Conservation (phyloP, 2,888 invertebrate genomes). For the Athrips mouffetella region DNA sequence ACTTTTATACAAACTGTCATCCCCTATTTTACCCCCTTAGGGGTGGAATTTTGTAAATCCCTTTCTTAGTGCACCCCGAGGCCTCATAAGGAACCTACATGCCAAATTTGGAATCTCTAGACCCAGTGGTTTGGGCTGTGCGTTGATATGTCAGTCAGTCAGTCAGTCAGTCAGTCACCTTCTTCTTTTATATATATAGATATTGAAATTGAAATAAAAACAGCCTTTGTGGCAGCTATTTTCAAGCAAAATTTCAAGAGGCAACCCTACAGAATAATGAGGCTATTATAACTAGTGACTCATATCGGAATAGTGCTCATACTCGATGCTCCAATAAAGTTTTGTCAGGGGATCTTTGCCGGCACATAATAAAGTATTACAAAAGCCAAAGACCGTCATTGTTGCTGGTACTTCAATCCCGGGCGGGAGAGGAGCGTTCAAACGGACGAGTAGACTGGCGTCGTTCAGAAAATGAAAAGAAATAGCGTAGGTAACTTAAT, state of each 20-base stretch:
- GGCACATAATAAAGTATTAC: constrained; percentile 78
- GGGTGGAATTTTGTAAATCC: too few species aligned
- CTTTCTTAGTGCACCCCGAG: too few species aligned
- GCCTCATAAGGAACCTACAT: too few species aligned
- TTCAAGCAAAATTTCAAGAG: background rate
- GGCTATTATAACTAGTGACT: constrained; percentile 61
- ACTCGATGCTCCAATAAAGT: constrained; percentile 76
- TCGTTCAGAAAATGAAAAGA: background rate
- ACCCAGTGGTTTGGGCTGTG: too few species aligned
- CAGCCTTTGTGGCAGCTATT: background rate
- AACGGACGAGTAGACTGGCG: constrained; percentile 39
- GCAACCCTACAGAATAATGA: constrained; percentile 47
- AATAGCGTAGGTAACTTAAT: too few species aligned
- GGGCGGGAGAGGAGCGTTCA: constrained; percentile 48
- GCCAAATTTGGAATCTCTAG: too few species aligned
- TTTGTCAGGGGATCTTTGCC: constrained; percentile 75
- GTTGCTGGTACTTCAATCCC: constrained; percentile 76
- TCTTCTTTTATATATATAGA: too few species aligned
- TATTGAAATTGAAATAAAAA: background rate
- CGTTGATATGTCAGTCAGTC: too few species aligned
- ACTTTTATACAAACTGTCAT: too few species aligned
- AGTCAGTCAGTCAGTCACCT: too few species aligned
- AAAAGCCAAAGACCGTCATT: constrained; percentile 78
- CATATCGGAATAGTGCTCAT: constrained; percentile 67
- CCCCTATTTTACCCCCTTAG: too few species aligned